These are phyloP conservation scores for Nyctibius bracteatus DNA, from an alignment of 2,113 vertebrate genomes.

Conservation along the genomic window DNA sequence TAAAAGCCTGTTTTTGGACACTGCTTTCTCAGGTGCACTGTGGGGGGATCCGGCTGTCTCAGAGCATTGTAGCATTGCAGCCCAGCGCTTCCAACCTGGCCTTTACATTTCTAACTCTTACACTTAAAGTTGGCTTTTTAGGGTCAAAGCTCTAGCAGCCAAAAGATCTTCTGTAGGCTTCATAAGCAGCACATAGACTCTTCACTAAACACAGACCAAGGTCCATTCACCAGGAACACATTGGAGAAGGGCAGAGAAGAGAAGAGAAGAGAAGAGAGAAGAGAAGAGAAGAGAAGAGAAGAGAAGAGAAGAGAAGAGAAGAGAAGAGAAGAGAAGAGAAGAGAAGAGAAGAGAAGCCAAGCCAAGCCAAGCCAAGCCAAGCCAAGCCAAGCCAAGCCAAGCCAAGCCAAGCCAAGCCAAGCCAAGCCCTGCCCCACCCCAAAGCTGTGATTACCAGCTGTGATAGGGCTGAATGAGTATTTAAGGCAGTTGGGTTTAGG, in stretches of 20 bases:
- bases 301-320: no score
- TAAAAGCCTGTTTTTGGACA: not conserved
- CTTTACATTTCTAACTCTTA: not conserved
- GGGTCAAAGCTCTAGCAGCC: not conserved
- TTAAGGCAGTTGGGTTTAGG: not conserved
- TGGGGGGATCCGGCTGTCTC: accelerated
- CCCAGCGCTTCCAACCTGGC: not conserved
- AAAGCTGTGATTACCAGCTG: not conserved
- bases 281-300: no score
- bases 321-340: no score
- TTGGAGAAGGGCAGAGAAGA: not conserved
- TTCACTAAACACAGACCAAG: not conserved
- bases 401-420: not conserved
- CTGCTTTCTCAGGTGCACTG: not conserved
- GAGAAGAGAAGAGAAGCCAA: no score
- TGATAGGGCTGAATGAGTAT: not conserved
- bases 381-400: no score
- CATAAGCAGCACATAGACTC: not conserved
- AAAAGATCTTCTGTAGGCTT: not conserved
- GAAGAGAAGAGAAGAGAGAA: no score
- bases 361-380: no score
- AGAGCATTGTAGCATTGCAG: not conserved
- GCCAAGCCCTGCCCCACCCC: no score
- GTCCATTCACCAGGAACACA: no score
- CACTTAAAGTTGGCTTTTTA: not conserved